These are phyloP conservation scores for Aegotheles bennettii DNA, from an alignment of 2,113 vertebrate species.

Conservation along the genomic window DNA sequence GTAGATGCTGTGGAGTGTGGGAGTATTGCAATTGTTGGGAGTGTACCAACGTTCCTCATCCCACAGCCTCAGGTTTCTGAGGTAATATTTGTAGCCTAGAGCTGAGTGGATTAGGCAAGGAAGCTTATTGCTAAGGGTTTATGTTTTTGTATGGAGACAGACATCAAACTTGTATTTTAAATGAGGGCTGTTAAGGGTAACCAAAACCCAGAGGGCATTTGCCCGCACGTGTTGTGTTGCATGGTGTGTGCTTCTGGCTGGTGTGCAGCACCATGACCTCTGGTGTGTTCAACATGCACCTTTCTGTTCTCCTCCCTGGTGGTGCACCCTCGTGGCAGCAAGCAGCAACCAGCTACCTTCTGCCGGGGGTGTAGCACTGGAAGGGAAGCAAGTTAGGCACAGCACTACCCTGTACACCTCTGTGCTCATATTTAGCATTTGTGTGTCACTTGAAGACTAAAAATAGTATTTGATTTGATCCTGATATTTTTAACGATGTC, in stretches of 20 bases:
- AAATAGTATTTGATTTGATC: background rate
- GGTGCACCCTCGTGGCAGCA: background rate
- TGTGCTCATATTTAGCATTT: fast-evolving
- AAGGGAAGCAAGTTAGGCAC: background rate
- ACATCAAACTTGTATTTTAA: background rate
- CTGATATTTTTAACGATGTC: background rate
- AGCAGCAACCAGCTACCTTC: background rate
- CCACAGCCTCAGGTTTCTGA: background rate
- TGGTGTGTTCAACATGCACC: fast-evolving
- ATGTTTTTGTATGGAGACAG: fast-evolving
- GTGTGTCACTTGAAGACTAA: fast-evolving
- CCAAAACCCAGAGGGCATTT: background rate
- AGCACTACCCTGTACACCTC: background rate
- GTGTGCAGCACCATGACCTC: fast-evolving
- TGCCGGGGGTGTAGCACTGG: fast-evolving
- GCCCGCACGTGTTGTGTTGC: background rate
- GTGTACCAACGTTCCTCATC: background rate
- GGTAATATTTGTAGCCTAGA: background rate
- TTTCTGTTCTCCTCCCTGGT: background rate
- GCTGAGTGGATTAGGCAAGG: background rate
- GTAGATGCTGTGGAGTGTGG: background rate
- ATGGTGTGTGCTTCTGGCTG: background rate
- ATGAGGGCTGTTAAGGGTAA: background rate
- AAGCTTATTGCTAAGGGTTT: background rate
- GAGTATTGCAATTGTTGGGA: background rate